These are phyloP conservation scores for Hemibagrus wyckioides DNA, from an alignment of 2,113 vertebrate species.

Conservation along the genomic window DNA sequence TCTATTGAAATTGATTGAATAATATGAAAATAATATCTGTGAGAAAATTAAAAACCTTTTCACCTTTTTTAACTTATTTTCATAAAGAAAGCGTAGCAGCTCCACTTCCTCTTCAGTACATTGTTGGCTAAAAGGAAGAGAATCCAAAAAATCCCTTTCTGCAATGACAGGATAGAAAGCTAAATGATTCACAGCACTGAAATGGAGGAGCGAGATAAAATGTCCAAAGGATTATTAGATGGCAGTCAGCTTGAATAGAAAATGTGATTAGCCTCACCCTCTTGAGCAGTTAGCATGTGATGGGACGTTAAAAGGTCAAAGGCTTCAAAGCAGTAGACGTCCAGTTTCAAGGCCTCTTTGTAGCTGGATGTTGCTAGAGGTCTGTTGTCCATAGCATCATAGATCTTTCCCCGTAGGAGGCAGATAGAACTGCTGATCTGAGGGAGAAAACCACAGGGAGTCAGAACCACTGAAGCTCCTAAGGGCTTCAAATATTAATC, in stretches of 20 bases:
- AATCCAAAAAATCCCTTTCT: slow-evolving; percentile 98
- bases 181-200: background rate
- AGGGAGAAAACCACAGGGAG: slow-evolving; percentile 57
- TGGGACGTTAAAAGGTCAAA: slow-evolving; percentile 98
- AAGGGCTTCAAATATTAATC: slow-evolving; percentile 28
- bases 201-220: background rate
- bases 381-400: slow-evolving; percentile 96
- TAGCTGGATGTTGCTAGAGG: slow-evolving; percentile 95
- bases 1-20: background rate
- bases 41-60: background rate
- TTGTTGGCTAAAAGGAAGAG: slow-evolving; percentile 90
- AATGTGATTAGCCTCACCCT: slow-evolving; percentile 78
- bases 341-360: slow-evolving; percentile 97
- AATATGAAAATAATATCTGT: background rate
- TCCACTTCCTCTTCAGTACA: slow-evolving; percentile 91
- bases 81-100: slow-evolving; percentile 93
- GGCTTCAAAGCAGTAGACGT: slow-evolving; percentile 99
- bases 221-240: background rate
- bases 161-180: slow-evolving; percentile 16
- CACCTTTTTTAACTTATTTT: slow-evolving; percentile 98
- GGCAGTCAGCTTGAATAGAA: background rate
- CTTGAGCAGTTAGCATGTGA: slow-evolving; percentile 98
- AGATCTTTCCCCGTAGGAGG: slow-evolving; percentile 96
- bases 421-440: slow-evolving; percentile 97
- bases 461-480: slow-evolving; percentile 54